These are phyloP conservation scores for Pelochelys cantorii DNA, from an alignment of 2,797 vertebrate genomes.

Conservation along the genomic window DNA sequence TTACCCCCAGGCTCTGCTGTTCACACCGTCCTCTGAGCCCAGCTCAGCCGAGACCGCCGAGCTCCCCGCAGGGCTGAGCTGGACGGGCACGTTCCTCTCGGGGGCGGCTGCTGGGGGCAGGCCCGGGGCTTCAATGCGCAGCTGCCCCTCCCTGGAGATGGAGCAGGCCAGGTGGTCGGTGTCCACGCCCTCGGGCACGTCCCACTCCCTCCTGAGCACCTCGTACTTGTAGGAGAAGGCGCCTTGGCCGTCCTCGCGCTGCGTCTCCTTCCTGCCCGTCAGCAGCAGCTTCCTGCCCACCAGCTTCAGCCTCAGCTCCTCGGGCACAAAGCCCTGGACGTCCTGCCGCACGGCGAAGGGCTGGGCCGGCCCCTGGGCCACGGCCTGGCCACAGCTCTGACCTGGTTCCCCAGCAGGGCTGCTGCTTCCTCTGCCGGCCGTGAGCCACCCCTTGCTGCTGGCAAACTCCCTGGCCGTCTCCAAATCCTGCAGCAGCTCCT, in stretches of 20 bases:
- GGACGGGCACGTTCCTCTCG: constrained; percentile 14
- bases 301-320: constrained; percentile 88
- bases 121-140: constrained; percentile 82
- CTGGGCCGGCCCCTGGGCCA: constrained; percentile 30
- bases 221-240: constrained; percentile 86
- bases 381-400: neutral
- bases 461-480: constrained; percentile 60
- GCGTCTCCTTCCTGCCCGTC: constrained; percentile 86
- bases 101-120: neutral
- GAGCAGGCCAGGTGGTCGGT: constrained; percentile 84
- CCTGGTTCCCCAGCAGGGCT: neutral
- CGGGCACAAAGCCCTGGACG: constrained; percentile 80
- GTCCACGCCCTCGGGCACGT: constrained; percentile 83
- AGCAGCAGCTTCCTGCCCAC: constrained; percentile 88
- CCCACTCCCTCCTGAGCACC: constrained; percentile 87
- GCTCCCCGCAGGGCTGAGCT: constrained; percentile 1
- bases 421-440: constrained; percentile 29
- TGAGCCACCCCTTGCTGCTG: constrained; percentile 54
- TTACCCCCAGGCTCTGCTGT: constrained; percentile 58
- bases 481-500: constrained; percentile 61
- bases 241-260: constrained; percentile 83
- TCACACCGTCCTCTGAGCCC: neutral
- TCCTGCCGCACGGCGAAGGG: constrained; percentile 84
- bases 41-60: neutral
- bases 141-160: constrained; percentile 81